Base-by-base conservation (phyloP, 2,113 vertebrate genomes). In the Brachyistius frenatus region DNA sequence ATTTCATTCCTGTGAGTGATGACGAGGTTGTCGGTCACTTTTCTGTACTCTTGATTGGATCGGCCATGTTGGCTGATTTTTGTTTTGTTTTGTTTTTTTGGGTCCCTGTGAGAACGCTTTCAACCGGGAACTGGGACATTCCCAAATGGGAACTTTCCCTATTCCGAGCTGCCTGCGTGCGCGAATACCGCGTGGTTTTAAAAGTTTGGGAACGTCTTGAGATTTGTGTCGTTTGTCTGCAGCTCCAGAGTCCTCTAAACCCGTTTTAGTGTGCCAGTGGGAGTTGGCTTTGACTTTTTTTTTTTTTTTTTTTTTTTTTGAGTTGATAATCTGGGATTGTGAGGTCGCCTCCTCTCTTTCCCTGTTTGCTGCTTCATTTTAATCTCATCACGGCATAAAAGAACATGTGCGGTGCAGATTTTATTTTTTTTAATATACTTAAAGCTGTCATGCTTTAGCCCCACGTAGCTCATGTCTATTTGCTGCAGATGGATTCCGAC, bases 311-410 rank as follows among this genome's bases (percentile, higher is more conserved):
- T n/a, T n/a, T n/a, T n/a, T n/a, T n/a, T n/a, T 54, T 33, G 56
- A 68, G 46, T 41, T 35, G 8, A 61, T 65, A 30, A 71, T 60
- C 70, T 67, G 33, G 23, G 15, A 64, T 78, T 71, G 16, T 66
- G 57, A 58, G 52, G 60, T 57, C 2, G 10, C 50, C 36, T 73
- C 65, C 64, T 55, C 61, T 54, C 14, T 31, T 66, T 62, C 37
- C 30, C n/a, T 55, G 53, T 66, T 56, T 23, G 23, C 1, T 23
- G 23, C 23, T 23, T 55, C 10, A 56, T 39, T 10, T 66, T 80
- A 50, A 84, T 78, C 66, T 56, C n/a, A 47, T 76, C 62, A 67
- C 8, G 32, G 9, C 63, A 67, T 35, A 57, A 41, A 0, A 13
- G 33, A 65, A 63, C 32, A 54, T 60, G 53, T 74, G 70, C 60